Conservation (phyloP, 2,113 vertebrate genomes). For the Lathamus discolor region DNA sequence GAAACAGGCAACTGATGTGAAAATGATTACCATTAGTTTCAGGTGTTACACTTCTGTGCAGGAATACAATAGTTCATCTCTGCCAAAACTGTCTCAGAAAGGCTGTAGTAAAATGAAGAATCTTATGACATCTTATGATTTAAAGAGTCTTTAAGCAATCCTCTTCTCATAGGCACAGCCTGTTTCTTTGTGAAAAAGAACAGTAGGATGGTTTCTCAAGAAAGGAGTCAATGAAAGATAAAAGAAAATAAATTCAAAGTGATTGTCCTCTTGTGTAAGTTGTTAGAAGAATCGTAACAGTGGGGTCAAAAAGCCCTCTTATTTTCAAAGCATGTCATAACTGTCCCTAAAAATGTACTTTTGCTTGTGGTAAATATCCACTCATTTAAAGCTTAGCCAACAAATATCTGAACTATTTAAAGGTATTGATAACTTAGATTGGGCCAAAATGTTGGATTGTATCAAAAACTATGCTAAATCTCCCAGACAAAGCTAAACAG, state of each 20-base stretch:
- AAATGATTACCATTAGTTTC: neutral
- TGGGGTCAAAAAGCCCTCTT: neutral
- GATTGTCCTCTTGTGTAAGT: neutral
- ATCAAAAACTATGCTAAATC: neutral
- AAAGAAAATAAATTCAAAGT: neutral
- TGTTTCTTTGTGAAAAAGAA: neutral
- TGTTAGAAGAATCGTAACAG: neutral
- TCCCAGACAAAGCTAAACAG: neutral
- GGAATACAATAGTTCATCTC: neutral
- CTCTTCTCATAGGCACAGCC: neutral
- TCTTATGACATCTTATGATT: neutral
- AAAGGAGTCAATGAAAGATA: neutral
- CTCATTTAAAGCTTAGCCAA: neutral
- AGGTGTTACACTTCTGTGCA: neutral
- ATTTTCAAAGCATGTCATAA: neutral
- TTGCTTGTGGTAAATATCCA: neutral
- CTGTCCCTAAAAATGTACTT: neutral
- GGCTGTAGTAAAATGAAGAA: neutral
- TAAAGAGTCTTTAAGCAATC: neutral
- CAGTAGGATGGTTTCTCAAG: neutral
- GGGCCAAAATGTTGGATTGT: neutral
- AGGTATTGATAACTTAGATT: neutral
- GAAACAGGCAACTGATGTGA: neutral
- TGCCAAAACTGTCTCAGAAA: neutral
- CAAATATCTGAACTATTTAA: neutral